phyloP scores from a whole-genome alignment of 2,888 invertebrate genomes.

The Stratiomys singularior region DNA sequence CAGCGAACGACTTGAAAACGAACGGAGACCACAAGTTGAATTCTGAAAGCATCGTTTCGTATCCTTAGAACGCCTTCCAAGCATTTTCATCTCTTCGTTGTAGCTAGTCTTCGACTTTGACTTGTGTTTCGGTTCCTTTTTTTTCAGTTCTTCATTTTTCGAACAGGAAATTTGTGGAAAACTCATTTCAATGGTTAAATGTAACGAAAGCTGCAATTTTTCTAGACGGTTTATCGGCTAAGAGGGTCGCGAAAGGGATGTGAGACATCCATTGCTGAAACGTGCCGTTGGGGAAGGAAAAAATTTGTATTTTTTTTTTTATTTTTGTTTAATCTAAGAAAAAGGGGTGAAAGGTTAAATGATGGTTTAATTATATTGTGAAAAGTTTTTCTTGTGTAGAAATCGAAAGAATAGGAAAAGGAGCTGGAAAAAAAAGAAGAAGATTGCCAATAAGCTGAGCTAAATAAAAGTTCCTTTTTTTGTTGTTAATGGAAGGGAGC shows the following conservation, averaged over 20 bases:
- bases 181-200: slow-evolving; percentile 43
- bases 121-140: neutral
- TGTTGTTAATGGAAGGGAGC: neutral
- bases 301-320: neutral
- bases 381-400: slow-evolving; percentile 12
- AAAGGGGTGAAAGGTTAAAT: slow-evolving; percentile 31
- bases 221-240: slow-evolving; percentile 32
- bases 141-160: neutral
- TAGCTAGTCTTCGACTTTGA: neutral
- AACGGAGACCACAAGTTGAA: slow-evolving; percentile 2
- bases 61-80: neutral
- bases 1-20: neutral
- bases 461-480: neutral
- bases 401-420: neutral
- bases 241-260: slow-evolving; percentile 9
- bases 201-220: slow-evolving; percentile 41
- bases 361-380: slow-evolving; percentile 36
- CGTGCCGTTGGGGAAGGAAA: slow-evolving; percentile 11
- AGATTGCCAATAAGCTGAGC: slow-evolving; percentile 1
- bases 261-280: neutral
- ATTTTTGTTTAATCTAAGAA: neutral
- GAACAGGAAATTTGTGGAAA: slow-evolving; percentile 43
- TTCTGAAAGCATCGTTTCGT: neutral
- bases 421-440: neutral
- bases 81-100: neutral